phyloP scores from a whole-genome alignment of 2,888 invertebrate genomes.

The Sminthurides aquaticus region DNA sequence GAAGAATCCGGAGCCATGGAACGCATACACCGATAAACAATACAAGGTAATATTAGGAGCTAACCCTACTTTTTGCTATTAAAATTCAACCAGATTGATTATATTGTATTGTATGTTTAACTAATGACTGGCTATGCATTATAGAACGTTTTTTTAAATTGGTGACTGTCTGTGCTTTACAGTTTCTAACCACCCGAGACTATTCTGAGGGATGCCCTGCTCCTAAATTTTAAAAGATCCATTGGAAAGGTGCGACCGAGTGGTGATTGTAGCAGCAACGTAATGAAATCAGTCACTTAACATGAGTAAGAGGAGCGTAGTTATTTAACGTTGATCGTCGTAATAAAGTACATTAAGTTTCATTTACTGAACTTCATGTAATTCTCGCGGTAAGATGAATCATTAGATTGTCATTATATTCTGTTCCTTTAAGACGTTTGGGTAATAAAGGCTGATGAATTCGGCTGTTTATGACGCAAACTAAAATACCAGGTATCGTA shows the following conservation, averaged over 20 bases:
- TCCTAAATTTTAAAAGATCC: slow-evolving; percentile 20
- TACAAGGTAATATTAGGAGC: slow-evolving; percentile 40
- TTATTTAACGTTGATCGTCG: neutral
- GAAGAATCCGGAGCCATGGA: slow-evolving; percentile 36
- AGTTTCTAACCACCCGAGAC: slow-evolving; percentile 23
- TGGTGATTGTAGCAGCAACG: neutral
- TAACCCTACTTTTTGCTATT: too few species aligned
- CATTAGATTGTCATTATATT: too few species aligned
- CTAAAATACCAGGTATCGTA: too few species aligned
- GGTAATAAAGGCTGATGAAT: too few species aligned
- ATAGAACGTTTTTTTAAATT: neutral
- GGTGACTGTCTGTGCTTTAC: neutral
- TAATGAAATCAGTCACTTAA: neutral
- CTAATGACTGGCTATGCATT: too few species aligned
- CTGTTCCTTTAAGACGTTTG: too few species aligned
- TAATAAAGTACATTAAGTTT: too few species aligned
- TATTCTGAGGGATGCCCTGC: slow-evolving; percentile 18
- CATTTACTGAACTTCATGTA: too few species aligned
- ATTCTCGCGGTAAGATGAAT: too few species aligned
- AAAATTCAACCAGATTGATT: neutral
- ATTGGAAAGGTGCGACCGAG: neutral
- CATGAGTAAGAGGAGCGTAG: neutral
- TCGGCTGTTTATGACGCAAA: too few species aligned
- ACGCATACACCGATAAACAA: slow-evolving; percentile 30
- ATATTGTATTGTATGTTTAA: slow-evolving; percentile 1